phyloP scores from a whole-genome alignment of 2,797 vertebrate genomes.

The Pantherophis vulpinus region DNA sequence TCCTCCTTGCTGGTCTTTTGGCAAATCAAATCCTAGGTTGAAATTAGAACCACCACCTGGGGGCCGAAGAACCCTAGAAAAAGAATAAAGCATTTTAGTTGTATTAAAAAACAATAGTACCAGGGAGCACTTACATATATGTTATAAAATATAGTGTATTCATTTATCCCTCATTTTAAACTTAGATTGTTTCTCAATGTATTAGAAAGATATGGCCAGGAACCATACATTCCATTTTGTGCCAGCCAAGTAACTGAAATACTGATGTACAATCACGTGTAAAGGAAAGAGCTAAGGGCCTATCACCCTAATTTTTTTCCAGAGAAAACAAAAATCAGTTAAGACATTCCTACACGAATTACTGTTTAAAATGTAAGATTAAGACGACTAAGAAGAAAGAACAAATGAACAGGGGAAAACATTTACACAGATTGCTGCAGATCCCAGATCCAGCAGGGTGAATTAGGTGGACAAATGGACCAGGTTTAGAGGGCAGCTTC shows the following conservation, averaged over 20 bases:
- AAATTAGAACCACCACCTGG: constrained; percentile 95
- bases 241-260: neutral
- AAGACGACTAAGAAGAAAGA: neutral
- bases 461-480: neutral
- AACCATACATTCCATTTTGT: neutral
- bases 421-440: neutral
- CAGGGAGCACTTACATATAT: neutral
- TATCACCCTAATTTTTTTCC: neutral
- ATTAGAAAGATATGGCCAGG: neutral
- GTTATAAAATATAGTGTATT: neutral
- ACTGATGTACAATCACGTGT: neutral
- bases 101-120: neutral
- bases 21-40: constrained; percentile 84
- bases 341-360: neutral
- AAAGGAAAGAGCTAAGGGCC: neutral
- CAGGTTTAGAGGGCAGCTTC: neutral
- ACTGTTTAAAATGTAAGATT: neutral
- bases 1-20: constrained; percentile 75
- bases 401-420: neutral
- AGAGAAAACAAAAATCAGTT: neutral
- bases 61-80: constrained; percentile 86
- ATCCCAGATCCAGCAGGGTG: neutral
- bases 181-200: neutral
- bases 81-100: constrained; percentile 18
- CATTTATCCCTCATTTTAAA: neutral